These are phyloP conservation scores for Blera fallax DNA, from an alignment of 2,888 invertebrate genomes.

Conservation along the genomic window DNA sequence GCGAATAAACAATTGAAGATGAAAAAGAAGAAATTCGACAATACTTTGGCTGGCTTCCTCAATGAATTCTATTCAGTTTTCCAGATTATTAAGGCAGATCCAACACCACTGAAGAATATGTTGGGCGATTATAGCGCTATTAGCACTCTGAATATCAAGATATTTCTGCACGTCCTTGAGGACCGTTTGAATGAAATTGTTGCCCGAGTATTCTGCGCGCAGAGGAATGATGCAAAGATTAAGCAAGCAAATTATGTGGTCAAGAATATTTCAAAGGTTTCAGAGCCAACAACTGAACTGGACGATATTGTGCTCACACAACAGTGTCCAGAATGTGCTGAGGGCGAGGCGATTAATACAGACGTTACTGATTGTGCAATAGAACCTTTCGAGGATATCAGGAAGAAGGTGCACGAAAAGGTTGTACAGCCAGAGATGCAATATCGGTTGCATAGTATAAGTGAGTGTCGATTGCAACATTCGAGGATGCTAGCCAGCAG, in stretches of 20 bases:
- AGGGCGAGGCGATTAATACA: constrained; percentile 80
- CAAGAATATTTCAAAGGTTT: constrained; percentile 77
- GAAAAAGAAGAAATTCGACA: constrained; percentile 74
- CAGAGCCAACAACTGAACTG: constrained; percentile 82
- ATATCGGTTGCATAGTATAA: constrained; percentile 80
- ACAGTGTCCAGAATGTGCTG: constrained; percentile 81
- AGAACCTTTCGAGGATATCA: constrained; percentile 75
- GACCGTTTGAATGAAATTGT: constrained; percentile 83
- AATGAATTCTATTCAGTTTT: constrained; percentile 78
- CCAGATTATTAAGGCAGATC: constrained; percentile 83
- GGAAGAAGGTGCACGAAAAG: constrained; percentile 78
- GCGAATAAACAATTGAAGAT: constrained; percentile 74
- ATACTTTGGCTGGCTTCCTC: constrained; percentile 75
- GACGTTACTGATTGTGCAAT: constrained; percentile 78
- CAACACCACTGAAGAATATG: constrained; percentile 82
- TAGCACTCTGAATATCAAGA: constrained; percentile 83
- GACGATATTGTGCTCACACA: constrained; percentile 82
- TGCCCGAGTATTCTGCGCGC: constrained; percentile 82
- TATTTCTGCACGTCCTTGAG: constrained; percentile 83
- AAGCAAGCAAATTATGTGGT: constrained; percentile 78
- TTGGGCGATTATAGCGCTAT: constrained; percentile 84
- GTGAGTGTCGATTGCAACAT: constrained; percentile 80
- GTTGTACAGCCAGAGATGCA: constrained; percentile 81
- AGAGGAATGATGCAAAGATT: constrained; percentile 75
- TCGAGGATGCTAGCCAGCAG: constrained; percentile 78